These are phyloP conservation scores for Megastigmus dorsalis DNA, from an alignment of 2,888 invertebrate species.

Conservation along the genomic window DNA sequence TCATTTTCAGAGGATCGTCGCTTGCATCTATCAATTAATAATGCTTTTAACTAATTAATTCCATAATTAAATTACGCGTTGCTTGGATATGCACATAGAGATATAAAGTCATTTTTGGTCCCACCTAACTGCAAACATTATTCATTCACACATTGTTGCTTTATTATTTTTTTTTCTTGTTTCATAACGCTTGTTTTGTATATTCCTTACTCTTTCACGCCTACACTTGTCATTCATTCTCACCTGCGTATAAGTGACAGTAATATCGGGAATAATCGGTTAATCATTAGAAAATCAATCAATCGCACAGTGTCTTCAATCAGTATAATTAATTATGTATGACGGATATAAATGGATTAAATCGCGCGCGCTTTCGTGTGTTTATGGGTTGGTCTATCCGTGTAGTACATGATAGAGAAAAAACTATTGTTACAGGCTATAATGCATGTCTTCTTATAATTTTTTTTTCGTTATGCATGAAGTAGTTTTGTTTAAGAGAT, in stretches of 20 bases:
- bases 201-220: slow-evolving; percentile 23
- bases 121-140: slow-evolving; percentile 74
- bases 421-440: slow-evolving; percentile 53
- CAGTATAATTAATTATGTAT: slow-evolving; percentile 43
- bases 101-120: slow-evolving; percentile 75
- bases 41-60: slow-evolving; percentile 72
- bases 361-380: slow-evolving; percentile 49
- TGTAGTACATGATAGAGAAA: slow-evolving; percentile 49
- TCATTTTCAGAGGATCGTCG: slow-evolving; percentile 61
- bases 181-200: slow-evolving; percentile 43
- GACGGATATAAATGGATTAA: slow-evolving; percentile 44
- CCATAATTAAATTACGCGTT: slow-evolving; percentile 73
- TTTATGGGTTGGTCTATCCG: slow-evolving; percentile 45
- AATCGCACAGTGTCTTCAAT: slow-evolving; percentile 35
- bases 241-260: slow-evolving; percentile 44
- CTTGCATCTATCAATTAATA: slow-evolving; percentile 67
- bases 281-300: slow-evolving; percentile 36
- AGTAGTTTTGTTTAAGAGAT: slow-evolving; percentile 28
- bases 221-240: neutral
- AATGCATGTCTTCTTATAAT: slow-evolving; percentile 52
- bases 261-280: slow-evolving; percentile 44
- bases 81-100: slow-evolving; percentile 75
- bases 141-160: slow-evolving; percentile 70
- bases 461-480: slow-evolving; percentile 43
- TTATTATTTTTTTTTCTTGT: slow-evolving; percentile 49